Evolutionary conservation across 2,113 vertebrate genomes (phyloP), one percentile per base, ranked within the genome.

Genomic region (Hemiprocne comata): DNA sequence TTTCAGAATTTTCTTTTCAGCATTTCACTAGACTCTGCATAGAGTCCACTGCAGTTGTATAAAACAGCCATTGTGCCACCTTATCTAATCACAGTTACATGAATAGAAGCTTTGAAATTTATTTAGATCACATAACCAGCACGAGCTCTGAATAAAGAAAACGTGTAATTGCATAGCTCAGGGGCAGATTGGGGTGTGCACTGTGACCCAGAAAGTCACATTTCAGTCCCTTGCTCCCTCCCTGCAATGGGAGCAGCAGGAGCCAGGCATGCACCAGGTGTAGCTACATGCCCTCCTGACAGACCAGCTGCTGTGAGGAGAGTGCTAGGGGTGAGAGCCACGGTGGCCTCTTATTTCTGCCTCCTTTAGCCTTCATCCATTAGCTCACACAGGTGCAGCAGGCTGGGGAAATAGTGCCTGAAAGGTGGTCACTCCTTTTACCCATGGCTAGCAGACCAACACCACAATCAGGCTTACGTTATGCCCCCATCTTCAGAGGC

Each of bases 41-140:
- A 34, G n/a, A 38, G 55, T n/a, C 60, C 55, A 61, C 38, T 44
- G 65, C 64, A 51, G 42, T n/a, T 81, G 38, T 42, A 44, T 48
- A 48, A 79, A 94, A 21, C 72, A 92, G 60, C 55, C 72, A 53
- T 42, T 87, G 64, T 83, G 40, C 40, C 48, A 84, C 76, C 85
- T 93, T 83, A 90, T 78, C 88, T 96, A 96, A 92, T 90, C 82
- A 74, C 42, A 94, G 79, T 46, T 53, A 90, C 73, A 72, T 74
- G 79, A 95, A 90, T 15, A 81, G 90, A 83, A 90, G 69, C 72
- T 93, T 85, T 80, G 90, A 88, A 90, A 91, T 92, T 62, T 96
- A 91, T 96, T 94, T 96, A 72, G 93, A 95, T 92, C 90, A 90
- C 76, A 95, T 4, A 95, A 85, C 86, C 90, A 96, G 90, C 79